Conservation (phyloP, 2,113 vertebrate genomes). For the Pelmatolapia mariae region DNA sequence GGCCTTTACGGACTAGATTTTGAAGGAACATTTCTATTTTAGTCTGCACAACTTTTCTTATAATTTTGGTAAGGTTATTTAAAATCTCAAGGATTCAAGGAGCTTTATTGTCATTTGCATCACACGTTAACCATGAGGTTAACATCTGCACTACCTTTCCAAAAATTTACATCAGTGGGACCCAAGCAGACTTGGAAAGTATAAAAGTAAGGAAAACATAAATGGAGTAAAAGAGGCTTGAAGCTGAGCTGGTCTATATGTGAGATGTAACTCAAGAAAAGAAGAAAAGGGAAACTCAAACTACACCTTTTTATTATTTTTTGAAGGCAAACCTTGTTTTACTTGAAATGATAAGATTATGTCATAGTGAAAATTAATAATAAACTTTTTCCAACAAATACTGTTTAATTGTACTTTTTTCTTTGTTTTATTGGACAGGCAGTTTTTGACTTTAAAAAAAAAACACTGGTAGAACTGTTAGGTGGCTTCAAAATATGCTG, state of each 20-base stretch:
- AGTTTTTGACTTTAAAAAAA: neutral
- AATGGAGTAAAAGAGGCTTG: neutral
- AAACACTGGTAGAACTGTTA: neutral
- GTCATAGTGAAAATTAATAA: neutral
- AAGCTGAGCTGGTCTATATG: neutral
- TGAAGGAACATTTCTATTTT: neutral
- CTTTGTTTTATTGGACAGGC: neutral
- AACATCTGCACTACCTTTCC: neutral
- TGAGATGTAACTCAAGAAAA: neutral
- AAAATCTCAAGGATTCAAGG: neutral
- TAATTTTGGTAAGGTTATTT: accelerated
- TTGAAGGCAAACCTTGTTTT: neutral
- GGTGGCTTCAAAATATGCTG: neutral
- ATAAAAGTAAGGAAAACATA: neutral
- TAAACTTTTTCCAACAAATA: neutral
- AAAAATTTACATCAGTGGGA: neutral
- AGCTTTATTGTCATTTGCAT: accelerated
- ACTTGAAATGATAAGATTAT: neutral
- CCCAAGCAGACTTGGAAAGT: neutral
- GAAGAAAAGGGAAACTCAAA: neutral
- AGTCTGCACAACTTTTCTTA: neutral
- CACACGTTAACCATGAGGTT: neutral
- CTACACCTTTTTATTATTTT: neutral
- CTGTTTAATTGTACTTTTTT: neutral
- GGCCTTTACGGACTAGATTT: accelerated